Conservation (phyloP, 2,797 vertebrate genomes). For the Bryconaethiops microstoma region DNA sequence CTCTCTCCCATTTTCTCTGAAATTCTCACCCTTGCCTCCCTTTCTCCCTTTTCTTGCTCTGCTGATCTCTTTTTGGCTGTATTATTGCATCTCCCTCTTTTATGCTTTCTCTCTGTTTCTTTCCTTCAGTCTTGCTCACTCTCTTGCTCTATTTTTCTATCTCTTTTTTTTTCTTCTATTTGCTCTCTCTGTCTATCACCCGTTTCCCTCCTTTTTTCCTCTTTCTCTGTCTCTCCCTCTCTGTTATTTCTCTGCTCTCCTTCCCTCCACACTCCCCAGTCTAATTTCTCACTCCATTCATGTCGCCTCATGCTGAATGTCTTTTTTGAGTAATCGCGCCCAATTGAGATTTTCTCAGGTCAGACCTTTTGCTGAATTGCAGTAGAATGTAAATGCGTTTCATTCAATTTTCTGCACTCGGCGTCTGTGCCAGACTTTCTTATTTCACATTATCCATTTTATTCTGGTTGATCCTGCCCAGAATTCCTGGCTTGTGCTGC, state of each 20-base stretch:
- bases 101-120: not conserved
- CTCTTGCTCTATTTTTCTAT: not conserved
- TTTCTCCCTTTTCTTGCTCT: not conserved
- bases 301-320: not conserved
- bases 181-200: not conserved
- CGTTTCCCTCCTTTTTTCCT: not conserved
- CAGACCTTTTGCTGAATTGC: not conserved
- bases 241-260: not conserved
- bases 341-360: not conserved
- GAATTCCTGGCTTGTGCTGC: not conserved
- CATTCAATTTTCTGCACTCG: not conserved
- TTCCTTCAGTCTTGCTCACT: not conserved
- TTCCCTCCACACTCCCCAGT: not conserved
- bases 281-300: not conserved
- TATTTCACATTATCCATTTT: conserved; percentile 1
- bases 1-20: no score
- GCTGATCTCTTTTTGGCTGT: no score
- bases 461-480: not conserved
- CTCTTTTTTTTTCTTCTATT: not conserved
- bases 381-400: not conserved
- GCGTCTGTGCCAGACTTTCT: not conserved
- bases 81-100: not conserved
- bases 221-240: not conserved
- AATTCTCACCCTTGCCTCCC: not conserved
- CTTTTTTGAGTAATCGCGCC: not conserved